These are phyloP conservation scores for Oenanthe melanoleuca DNA, from an alignment of 2,113 vertebrate genomes.

Conservation along the genomic window DNA sequence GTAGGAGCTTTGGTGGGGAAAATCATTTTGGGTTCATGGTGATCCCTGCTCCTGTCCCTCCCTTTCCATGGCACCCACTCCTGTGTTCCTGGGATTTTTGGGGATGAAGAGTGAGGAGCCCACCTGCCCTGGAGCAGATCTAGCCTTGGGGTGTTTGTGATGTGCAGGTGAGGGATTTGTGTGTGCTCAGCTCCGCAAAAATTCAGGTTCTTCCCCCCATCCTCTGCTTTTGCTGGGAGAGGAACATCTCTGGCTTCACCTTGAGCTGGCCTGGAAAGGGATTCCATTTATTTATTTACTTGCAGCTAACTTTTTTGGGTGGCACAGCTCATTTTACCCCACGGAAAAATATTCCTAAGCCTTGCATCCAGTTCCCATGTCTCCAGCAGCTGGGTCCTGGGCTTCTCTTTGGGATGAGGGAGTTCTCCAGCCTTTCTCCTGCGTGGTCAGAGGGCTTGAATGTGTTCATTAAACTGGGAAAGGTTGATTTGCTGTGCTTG, in stretches of 20 bases:
- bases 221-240: not conserved
- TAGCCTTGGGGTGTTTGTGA: no score
- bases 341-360: not conserved
- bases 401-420: not conserved
- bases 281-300: not conserved
- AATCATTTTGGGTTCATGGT: rapidly evolving
- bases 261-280: not conserved
- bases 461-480: not conserved
- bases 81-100: not conserved
- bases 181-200: not conserved
- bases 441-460: not conserved
- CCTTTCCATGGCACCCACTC: rapidly evolving
- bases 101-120: not conserved
- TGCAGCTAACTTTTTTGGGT: not conserved
- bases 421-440: rapidly evolving
- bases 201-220: no score
- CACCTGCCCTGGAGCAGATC: not conserved
- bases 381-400: not conserved
- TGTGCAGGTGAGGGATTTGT: not conserved
- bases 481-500: not conserved
- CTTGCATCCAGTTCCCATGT: not conserved
- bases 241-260: not conserved
- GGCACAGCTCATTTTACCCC: not conserved
- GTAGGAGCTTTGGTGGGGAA: not conserved
- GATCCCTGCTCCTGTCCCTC: not conserved